Base-by-base conservation (phyloP, 1,140 invertebrate species). In the honey bee (Apis mellifera) region DNA sequence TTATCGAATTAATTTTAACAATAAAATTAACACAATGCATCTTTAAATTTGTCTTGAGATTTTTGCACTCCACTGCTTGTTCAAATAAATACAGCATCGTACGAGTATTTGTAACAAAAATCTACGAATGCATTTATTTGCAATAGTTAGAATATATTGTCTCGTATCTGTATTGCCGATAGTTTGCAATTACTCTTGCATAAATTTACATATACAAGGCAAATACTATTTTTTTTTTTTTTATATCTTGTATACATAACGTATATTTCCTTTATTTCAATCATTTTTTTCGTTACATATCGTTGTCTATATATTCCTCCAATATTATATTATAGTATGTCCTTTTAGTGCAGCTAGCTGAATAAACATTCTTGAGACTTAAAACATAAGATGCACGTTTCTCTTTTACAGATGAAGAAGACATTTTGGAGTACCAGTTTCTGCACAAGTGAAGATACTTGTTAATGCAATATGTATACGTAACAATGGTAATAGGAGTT, bases 381-480 rank as follows among this genome's bases (percentile, higher is more conserved):
- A 2, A 55, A 57, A 87, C 65, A 78, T 80, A 66, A 87, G 71
- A 57, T 50, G 23, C 17, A 65, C 23, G 59, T 84, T 78, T 79
- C 76, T 83, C 17, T 86, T 70, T 85, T 91, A 0, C 89, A 93
- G 92, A 93, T 72, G 92, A 93, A 66, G 92, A 93, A 83, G 92
- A 92, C 77, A 93, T 93, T 84, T 89, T 93, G 92, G 92, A 93
- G 83, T 93, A 93, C 78, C 92, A 92, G 85, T 93, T 93, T 86
- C 87, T 92, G 75, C 92, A 93, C 84, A 93, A 93, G 86, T 93
- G 91, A 93, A 89, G 86, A 84, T 62, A 65, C 82, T 85, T 69
- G 79, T 89, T 86, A 83, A 86, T 66, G 60, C 57, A 81, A 80
- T 81, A 78, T 69, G 69, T 86, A 89, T 88, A 87, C 84, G 70